These are phyloP conservation scores for Trichomalopsis sarcophagae DNA, from an alignment of 1,140 invertebrate species.

Conservation along the genomic window DNA sequence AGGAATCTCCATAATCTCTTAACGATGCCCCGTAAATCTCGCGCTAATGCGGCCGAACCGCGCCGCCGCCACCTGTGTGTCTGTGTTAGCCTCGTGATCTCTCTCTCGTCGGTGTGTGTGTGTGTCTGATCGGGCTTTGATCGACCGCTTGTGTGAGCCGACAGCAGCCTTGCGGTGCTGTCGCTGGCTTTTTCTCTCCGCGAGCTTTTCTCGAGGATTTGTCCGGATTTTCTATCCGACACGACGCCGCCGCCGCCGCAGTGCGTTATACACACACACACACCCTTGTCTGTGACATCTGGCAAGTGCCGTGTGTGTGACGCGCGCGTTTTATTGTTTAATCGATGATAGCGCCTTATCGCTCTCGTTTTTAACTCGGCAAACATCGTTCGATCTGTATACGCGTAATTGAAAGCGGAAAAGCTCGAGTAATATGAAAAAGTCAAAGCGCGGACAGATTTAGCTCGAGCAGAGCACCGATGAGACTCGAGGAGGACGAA, in stretches of 20 bases:
- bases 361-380: background rate
- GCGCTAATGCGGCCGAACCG: constrained; percentile 6
- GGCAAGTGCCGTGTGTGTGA: no score
- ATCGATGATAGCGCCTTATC: background rate
- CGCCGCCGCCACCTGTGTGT: background rate
- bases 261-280: no score
- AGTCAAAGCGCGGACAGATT: background rate
- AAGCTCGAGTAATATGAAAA: background rate
- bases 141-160: background rate
- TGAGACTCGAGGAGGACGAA: background rate
- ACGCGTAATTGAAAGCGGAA: background rate
- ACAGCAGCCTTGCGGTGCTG: background rate
- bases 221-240: no score
- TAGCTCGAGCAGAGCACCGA: background rate
- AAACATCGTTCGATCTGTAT: no score
- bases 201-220: background rate
- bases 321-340: background rate
- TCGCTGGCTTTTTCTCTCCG: background rate
- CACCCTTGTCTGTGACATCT: no score
- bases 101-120: background rate
- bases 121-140: background rate
- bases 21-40: constrained; percentile 48
- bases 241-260: background rate
- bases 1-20: constrained; percentile 49
- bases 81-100: background rate